Conservation (phyloP, 2,888 invertebrate species). For the Diplazon laetatorius region DNA sequence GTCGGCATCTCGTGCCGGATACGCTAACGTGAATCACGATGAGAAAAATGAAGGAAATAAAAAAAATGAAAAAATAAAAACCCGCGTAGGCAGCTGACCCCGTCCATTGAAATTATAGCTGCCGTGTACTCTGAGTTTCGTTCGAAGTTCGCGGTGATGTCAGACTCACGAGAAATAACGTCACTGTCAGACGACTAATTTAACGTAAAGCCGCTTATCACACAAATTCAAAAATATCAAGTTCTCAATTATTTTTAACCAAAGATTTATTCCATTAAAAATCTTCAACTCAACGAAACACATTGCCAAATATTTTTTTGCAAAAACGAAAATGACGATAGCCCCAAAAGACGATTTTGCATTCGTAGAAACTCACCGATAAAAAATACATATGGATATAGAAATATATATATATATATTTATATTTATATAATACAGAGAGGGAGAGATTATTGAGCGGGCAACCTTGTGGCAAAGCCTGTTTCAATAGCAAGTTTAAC, state of each 20-base stretch:
- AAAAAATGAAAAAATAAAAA: constrained; percentile 23
- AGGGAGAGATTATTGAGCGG: constrained; percentile 53
- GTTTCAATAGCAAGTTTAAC: constrained; percentile 59
- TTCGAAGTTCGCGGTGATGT: constrained; percentile 9
- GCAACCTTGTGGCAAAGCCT: constrained; percentile 53
- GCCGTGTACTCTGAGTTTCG: constrained; percentile 20
- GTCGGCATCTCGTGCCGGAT: constrained; percentile 24
- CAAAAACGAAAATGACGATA: too few species aligned
- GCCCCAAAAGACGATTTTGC: too few species aligned
- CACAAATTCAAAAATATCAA: too few species aligned
- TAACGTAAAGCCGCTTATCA: too few species aligned
- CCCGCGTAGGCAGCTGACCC: background rate
- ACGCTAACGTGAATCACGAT: constrained; percentile 38
- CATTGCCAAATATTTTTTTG: too few species aligned
- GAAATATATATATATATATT: too few species aligned
- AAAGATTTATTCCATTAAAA: too few species aligned
- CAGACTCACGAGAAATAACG: too few species aligned
- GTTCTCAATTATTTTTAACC: too few species aligned
- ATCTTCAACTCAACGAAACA: too few species aligned
- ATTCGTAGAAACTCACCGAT: background rate
- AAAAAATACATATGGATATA: too few species aligned
- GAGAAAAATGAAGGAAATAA: background rate
- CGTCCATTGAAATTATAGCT: constrained; percentile 34
- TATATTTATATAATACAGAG: constrained; percentile 9
- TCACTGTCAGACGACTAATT: too few species aligned